phyloP scores from a whole-genome alignment of 1,140 invertebrate genomes.

The Globodera rostochiensis region DNA sequence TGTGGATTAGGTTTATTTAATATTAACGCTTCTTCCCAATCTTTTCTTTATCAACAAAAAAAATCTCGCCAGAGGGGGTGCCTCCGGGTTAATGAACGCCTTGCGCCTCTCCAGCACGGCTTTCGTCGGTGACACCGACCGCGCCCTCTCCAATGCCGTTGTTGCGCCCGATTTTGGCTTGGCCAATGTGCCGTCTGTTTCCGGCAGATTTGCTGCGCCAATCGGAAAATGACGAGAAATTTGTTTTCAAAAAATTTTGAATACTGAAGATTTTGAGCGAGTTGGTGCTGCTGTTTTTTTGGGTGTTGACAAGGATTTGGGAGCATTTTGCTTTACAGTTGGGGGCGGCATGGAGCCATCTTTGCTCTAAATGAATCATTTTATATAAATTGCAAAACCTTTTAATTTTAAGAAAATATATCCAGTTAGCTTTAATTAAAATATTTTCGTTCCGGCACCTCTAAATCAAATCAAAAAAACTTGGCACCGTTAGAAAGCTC shows the following conservation, averaged over 20 bases:
- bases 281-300: not conserved
- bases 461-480: not conserved
- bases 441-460: not conserved
- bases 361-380: not conserved
- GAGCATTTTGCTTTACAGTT: conserved; percentile 7
- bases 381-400: not conserved
- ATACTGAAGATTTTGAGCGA: conserved; percentile 23
- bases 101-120: conserved; percentile 18
- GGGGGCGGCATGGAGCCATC: conserved; percentile 1
- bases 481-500: not conserved
- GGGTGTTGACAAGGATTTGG: not conserved
- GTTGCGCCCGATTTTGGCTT: not conserved
- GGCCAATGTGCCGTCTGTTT: not conserved
- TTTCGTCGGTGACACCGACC: conserved; percentile 18
- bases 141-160: not conserved
- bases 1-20: not conserved
- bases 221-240: not conserved
- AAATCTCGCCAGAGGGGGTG: conserved; percentile 10
- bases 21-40: not conserved
- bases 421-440: not conserved
- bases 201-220: not conserved
- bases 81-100: conserved; percentile 24
- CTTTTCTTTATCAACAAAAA: too few relatives aligned
- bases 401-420: not conserved
- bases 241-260: not conserved